Evolutionary conservation across 2,888 invertebrate genomes (phyloP), one percentile per base, ranked within the genome.

Genomic region (Anodontia alba): DNA sequence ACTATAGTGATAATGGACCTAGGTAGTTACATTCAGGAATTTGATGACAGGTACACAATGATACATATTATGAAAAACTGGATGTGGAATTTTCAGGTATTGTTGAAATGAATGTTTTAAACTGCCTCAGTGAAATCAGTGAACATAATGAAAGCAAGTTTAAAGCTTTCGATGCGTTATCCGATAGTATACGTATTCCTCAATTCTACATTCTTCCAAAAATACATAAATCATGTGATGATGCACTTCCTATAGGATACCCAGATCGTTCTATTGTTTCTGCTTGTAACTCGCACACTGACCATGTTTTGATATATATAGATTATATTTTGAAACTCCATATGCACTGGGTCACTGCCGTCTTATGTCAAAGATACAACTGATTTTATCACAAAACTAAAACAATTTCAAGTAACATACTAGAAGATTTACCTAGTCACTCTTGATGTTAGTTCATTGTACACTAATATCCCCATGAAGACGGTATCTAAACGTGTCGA

Each of bases 381-480:
- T n/a, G 33, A 76, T 36, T 69, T 69, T 54, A 51, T 76, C 38
- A 31, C 42, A 31, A 70, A 70, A 43, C 0, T 70, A 15, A 69
- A 76, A 68, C 20, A n/a, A 36, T 20, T 70, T 29, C 57, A 7
- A 0, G 43, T 5, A 33, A 54, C 20, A 51, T 23, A 0, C 12
- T 26, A 69, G n/a, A 49, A 76, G 1, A 54, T 51, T 5, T 62
- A 31, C 20, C 38, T 70, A 1, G 54, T 70, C n/a, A 70, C 57
- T 20, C 43, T 76, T 26, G 70, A n/a, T n/a, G n/a, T n/a, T n/a
- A n/a, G n/a, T n/a, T n/a, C n/a, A n/a, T n/a, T n/a, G n/a, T n/a
- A n/a, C 26, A 57, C 70, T 10, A 70, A 76, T n/a, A 76, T 62
- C 43, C 76, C 8, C 70, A 70, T 31, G 69, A 31, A 20, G 76